Conservation (phyloP, 2,797 vertebrate genomes). For the Bovichtus diacanthus region DNA sequence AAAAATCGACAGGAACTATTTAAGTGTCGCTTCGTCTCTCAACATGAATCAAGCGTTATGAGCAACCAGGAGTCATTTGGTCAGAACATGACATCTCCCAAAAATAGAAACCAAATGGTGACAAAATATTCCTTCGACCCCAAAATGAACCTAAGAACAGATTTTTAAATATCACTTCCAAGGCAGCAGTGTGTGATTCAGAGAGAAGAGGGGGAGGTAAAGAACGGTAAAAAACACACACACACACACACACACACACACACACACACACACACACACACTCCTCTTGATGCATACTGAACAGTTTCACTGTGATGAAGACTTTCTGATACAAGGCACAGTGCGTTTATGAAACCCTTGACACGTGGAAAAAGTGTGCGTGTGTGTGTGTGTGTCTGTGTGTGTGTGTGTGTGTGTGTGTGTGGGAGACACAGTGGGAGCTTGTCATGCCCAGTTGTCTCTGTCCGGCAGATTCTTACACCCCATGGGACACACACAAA, state of each 20-base stretch:
- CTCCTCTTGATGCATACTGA: slow-evolving; percentile 16
- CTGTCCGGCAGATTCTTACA: no score
- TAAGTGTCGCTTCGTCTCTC: background rate
- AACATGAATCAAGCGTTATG: slow-evolving; percentile 8
- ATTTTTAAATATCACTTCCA: slow-evolving; percentile 52
- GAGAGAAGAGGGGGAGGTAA: slow-evolving; percentile 11
- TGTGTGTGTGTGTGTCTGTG: background rate
- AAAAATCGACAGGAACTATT: background rate
- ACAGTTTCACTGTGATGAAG: slow-evolving; percentile 29
- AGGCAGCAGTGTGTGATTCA: slow-evolving; percentile 46
- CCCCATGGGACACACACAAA: background rate
- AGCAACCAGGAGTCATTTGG: slow-evolving; percentile 17
- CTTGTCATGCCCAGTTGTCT: no score
- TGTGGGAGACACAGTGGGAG: background rate
- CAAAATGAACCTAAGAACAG: slow-evolving; percentile 27
- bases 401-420: background rate
- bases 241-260: background rate
- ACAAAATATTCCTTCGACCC: slow-evolving; percentile 34
- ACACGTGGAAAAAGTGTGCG: background rate
- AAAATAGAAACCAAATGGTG: slow-evolving; percentile 34
- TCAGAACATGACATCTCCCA: slow-evolving; percentile 6
- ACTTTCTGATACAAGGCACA: slow-evolving; percentile 15
- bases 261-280: background rate
- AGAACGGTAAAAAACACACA: background rate
- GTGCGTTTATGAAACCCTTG: slow-evolving; percentile 35